Evolutionary conservation across 23 tunicate species (phyloP).

Genomic region (Clavelina lepadiformis): DNA sequence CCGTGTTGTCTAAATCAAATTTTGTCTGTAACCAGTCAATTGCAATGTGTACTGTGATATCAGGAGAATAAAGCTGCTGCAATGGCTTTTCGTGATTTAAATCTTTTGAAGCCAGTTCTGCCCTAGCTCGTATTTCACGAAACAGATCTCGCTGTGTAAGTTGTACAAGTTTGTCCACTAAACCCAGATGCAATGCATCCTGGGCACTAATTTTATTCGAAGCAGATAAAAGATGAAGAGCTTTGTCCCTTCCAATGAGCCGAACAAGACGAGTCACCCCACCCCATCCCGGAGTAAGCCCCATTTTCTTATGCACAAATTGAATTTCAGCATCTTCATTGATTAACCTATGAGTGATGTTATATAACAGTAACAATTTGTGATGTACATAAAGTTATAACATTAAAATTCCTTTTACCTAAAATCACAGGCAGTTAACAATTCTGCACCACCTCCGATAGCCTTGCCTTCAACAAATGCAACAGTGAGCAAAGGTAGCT

Average conservation of each 20-base stretch:
- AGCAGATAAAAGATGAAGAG: slow-evolving; percentile 36
- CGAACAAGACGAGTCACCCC: slow-evolving; percentile 36
- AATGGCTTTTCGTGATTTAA: no score
- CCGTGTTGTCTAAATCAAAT: slow-evolving; percentile 8
- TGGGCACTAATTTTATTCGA: slow-evolving; percentile 18
- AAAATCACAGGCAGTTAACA: slow-evolving; percentile 59
- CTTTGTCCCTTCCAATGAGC: slow-evolving; percentile 38
- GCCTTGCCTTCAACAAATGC: slow-evolving; percentile 59
- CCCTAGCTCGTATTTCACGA: slow-evolving; percentile 6
- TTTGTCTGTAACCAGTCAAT: slow-evolving; percentile 6
- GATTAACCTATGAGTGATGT: slow-evolving; percentile 48
- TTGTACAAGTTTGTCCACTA: slow-evolving; percentile 21
- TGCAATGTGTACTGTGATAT: slow-evolving; percentile 12
- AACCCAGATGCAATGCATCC: slow-evolving; percentile 21
- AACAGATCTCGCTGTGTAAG: slow-evolving; percentile 10
- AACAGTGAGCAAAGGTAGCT: slow-evolving; percentile 22
- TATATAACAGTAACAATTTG: not conserved
- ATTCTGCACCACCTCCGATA: slow-evolving; percentile 67
- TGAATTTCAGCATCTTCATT: slow-evolving; percentile 29
- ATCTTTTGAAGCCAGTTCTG: not conserved
- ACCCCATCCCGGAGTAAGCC: slow-evolving; percentile 76
- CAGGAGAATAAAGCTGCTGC: slow-evolving; percentile 2
- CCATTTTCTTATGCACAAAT: slow-evolving; percentile 60
- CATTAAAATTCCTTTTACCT: no score
- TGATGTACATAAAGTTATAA: no score